Base-by-base conservation (phyloP, 2,888 invertebrate species). In the Tachina lurida region DNA sequence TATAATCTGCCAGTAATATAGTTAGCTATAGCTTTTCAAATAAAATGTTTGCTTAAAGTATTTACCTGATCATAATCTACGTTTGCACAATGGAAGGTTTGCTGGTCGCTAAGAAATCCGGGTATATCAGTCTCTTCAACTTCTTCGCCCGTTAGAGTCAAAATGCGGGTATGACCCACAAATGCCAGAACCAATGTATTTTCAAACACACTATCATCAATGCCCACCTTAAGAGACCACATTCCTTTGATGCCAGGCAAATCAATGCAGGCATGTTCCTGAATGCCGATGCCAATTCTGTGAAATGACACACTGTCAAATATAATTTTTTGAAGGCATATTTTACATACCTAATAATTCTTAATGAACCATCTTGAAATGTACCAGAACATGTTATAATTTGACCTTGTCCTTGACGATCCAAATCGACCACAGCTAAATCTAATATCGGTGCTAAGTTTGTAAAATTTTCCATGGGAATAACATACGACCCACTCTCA, bases 401-500 rank as follows among this genome's bases (percentile, higher is more conserved):
- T 92, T 98, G 98, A 15, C 98, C 98, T 93, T 99, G 99, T 0
- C 99, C 99, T 92, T 98, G 98, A 17, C 97, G 94, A 93, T 99
- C 99, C 87, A 99, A 94, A 93, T 99, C 99, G 3, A 99, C 99
- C 1, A 99, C 97, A 88, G 98, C 97, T 97, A 99, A 98, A 92
- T 99, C 99, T 31, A 98, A 95, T 88, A 99, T 99, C 0, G 99
- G 99, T 5, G 98, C 99, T 60, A 99, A 94, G 93, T 99, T 99
- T 41, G 98, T 98, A 93, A 98, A 99, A 15, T 96, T 97, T 93
- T 99, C 99, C 96, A 99, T 97, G 0, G 97, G 95, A 89, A 97
- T 96, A 31, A 99, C 97, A 92, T 98, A 99, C 10, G 97, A 97
- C 12, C 96, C 96, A 88, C 94, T 95, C 71, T 97, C 97, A 91